Evolutionary conservation across 1,140 invertebrate genomes (phyloP).

Genomic region (Ceratosolen fusciceps): DNA sequence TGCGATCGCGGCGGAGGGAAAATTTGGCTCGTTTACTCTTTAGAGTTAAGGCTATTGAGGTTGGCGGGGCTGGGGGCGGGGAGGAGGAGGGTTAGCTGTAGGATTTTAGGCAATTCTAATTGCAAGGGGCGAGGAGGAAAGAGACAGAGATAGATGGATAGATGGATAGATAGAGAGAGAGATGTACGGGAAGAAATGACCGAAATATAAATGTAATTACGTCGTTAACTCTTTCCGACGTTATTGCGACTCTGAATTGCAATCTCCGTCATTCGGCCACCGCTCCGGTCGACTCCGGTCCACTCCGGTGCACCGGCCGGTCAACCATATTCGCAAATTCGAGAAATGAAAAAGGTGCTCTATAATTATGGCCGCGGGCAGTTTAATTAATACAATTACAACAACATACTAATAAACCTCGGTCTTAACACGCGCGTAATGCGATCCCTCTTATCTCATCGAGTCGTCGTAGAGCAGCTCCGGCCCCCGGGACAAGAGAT

Average conservation of each 20-base stretch:
- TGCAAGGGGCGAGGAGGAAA: no score
- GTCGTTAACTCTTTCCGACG: not conserved
- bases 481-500: not conserved
- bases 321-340: not conserved
- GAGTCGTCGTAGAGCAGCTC: not conserved
- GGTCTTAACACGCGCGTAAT: constrained; percentile 36
- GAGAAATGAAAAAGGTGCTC: not conserved
- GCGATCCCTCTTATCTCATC: constrained; percentile 31
- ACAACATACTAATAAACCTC: constrained; percentile 32
- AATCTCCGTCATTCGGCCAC: not conserved
- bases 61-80: no score
- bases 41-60: no score
- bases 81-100: no score
- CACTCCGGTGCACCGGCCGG: not conserved
- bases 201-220: constrained; percentile 2
- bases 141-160: no score
- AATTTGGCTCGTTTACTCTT: no score
- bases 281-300: no score
- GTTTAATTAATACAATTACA: constrained; percentile 45
- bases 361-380: not conserved
- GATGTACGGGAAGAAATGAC: no score
- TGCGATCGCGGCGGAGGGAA: no score
- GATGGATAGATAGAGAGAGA: no score
- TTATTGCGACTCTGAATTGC: not conserved
- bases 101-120: no score